These are phyloP conservation scores for Tachystola acroxantha DNA, from an alignment of 2,888 invertebrate species.

Conservation along the genomic window DNA sequence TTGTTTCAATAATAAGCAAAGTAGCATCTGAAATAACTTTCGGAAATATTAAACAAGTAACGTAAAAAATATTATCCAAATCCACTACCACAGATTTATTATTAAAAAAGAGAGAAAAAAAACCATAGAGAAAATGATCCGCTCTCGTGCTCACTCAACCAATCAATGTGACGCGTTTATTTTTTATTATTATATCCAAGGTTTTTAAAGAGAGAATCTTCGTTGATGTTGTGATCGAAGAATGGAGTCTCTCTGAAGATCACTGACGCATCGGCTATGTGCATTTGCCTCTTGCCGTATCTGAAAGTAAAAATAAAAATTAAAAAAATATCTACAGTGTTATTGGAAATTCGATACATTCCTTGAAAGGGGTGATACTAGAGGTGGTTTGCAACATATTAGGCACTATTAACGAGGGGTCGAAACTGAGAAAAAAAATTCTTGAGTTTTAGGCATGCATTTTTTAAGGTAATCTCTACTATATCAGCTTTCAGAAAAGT, in stretches of 20 bases:
- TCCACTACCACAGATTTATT: slow-evolving; percentile 4
- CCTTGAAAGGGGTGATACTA: no score
- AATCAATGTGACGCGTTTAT: slow-evolving; percentile 4
- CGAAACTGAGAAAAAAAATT: no score
- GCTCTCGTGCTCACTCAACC: slow-evolving; percentile 1
- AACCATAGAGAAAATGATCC: slow-evolving; percentile 5
- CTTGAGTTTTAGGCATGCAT: no score
- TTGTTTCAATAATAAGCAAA: background rate
- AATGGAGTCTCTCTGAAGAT: slow-evolving; percentile 63
- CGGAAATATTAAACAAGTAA: no score
- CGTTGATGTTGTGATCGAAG: slow-evolving; percentile 48
- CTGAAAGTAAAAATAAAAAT: slow-evolving; percentile 35
- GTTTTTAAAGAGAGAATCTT: slow-evolving; percentile 51
- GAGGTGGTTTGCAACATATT: no score
- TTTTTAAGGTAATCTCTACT: no score
- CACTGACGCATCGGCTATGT: slow-evolving; percentile 64
- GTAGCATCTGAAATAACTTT: slow-evolving; percentile 1
- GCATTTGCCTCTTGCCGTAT: slow-evolving; percentile 70
- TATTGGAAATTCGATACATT: no score
- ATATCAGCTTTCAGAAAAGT: no score
- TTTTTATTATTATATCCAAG: slow-evolving; percentile 52
- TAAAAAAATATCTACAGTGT: background rate
- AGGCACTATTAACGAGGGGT: no score
- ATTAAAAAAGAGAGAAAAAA: slow-evolving; percentile 3
- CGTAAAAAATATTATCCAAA: slow-evolving; percentile 7